Percentiles rank a stretch among this genome's conserved stretches.
These are phyloP conservation scores for Dendrocopos noguchii DNA, from an alignment of 2,113 vertebrate genomes.

Conservation along the genomic window DNA sequence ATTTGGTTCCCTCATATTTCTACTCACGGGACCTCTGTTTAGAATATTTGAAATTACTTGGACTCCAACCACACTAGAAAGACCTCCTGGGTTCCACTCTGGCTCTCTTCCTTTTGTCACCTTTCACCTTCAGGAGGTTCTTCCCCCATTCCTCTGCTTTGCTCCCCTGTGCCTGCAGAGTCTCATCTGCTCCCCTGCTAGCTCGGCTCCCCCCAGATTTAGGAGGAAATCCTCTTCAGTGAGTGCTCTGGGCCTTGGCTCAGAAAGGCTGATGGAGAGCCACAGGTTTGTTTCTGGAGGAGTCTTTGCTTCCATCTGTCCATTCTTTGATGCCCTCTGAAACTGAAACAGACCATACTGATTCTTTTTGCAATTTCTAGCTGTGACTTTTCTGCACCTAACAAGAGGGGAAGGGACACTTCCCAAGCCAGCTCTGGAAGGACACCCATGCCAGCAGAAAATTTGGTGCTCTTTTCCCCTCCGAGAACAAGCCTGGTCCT, in stretches of 20 bases:
- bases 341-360: neutral
- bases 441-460: neutral
- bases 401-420: neutral
- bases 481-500: slow-evolving; percentile 48
- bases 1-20: neutral
- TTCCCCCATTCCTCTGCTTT: neutral
- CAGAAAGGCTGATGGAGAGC: neutral
- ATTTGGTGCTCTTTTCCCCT: neutral
- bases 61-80: neutral
- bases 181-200: neutral
- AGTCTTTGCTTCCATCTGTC: neutral
- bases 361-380: neutral
- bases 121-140: slow-evolving; percentile 5
- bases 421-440: neutral
- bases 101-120: neutral
- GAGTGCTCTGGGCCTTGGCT: neutral
- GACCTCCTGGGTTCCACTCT: neutral
- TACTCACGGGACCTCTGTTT: slow-evolving; percentile 31
- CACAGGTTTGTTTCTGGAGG: neutral
- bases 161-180: neutral
- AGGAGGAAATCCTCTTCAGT: neutral
- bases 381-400: neutral
- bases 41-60: slow-evolving; percentile 56
- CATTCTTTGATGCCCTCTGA: neutral
- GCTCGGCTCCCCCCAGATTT: neutral